phyloP scores from a whole-genome alignment of 2,888 invertebrate species.

The Ormyrus thymus region DNA sequence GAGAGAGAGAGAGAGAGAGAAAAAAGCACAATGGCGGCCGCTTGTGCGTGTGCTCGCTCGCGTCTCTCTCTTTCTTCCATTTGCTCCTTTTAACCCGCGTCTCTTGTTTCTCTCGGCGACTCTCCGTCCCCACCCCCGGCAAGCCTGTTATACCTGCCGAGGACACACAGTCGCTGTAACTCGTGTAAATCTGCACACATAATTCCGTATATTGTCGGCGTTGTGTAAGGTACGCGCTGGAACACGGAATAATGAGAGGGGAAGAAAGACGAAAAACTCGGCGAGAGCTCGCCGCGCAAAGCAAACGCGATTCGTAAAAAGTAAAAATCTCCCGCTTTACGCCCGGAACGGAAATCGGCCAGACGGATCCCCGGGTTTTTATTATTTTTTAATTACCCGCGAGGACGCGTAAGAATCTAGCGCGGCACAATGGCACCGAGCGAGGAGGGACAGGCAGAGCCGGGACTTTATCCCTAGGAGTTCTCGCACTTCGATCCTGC shows the following conservation, averaged over 20 bases:
- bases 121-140: constrained; percentile 1
- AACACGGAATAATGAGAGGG: constrained; percentile 30
- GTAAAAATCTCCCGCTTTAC: constrained; percentile 3
- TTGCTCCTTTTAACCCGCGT: constrained; percentile 11
- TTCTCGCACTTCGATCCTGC: constrained; percentile 13
- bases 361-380: constrained; percentile 1
- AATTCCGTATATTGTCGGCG: constrained; percentile 45
- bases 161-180: constrained; percentile 31
- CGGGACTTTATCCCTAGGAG: background rate
- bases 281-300: background rate
- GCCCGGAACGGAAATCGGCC: background rate
- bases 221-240: constrained; percentile 23
- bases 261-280: constrained; percentile 26
- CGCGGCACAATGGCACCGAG: background rate
- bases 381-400: constrained; percentile 18
- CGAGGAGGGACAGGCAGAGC: too few species aligned
- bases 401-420: constrained; percentile 6
- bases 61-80: constrained; percentile 48
- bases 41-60: constrained; percentile 1
- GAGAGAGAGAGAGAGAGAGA: constrained; percentile 25
- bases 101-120: constrained; percentile 35
- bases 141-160: constrained; percentile 33
- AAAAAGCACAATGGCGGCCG: constrained; percentile 54
- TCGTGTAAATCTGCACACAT: constrained; percentile 49
- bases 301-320: constrained; percentile 16